Percentiles rank a stretch among this genome's conserved stretches.
These are phyloP conservation scores for Ptychochromis oligacanthus DNA, from an alignment of 2,113 vertebrate species.

Conservation along the genomic window DNA sequence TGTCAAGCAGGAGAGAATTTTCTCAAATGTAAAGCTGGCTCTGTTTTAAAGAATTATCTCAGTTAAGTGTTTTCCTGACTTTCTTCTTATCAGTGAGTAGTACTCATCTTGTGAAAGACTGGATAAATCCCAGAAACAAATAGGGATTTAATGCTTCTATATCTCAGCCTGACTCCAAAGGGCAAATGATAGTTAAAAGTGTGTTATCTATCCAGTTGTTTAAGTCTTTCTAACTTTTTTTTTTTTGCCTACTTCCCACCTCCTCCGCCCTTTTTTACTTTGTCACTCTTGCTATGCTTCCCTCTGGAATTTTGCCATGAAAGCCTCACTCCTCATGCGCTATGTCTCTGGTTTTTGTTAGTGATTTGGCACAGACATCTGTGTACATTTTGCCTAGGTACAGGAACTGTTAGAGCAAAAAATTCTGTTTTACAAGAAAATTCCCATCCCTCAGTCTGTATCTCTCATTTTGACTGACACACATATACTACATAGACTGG, in stretches of 20 bases:
- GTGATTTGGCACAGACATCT: constrained; percentile 60
- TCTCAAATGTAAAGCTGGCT: constrained; percentile 29
- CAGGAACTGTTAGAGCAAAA: constrained; percentile 70
- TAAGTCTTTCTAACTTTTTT: not conserved
- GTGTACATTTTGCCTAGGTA: constrained; percentile 63
- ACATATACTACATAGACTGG: constrained; percentile 16
- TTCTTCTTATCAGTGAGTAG: constrained; percentile 47
- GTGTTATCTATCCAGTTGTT: not conserved
- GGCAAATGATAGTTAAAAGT: constrained; percentile 27
- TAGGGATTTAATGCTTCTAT: constrained; percentile 9
- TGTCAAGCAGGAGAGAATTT: constrained; percentile 10
- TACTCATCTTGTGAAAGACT: constrained; percentile 14
- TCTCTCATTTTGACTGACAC: constrained; percentile 34
- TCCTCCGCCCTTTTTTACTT: constrained; percentile 19
- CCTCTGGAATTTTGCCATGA: constrained; percentile 44
- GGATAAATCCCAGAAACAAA: constrained; percentile 34
- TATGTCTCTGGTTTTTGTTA: constrained; percentile 78
- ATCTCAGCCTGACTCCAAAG: not conserved
- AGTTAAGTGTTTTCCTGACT: constrained; percentile 43
- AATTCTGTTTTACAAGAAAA: constrained; percentile 56
- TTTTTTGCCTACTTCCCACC: constrained; percentile 14
- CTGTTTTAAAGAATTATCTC: constrained; percentile 41
- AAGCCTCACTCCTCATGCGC: constrained; percentile 51
- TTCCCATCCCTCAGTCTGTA: constrained; percentile 26
- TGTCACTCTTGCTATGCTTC: constrained; percentile 43